Base-by-base conservation (phyloP, 2,797 vertebrate genomes). In the Gymnoscopelus microlampas region DNA sequence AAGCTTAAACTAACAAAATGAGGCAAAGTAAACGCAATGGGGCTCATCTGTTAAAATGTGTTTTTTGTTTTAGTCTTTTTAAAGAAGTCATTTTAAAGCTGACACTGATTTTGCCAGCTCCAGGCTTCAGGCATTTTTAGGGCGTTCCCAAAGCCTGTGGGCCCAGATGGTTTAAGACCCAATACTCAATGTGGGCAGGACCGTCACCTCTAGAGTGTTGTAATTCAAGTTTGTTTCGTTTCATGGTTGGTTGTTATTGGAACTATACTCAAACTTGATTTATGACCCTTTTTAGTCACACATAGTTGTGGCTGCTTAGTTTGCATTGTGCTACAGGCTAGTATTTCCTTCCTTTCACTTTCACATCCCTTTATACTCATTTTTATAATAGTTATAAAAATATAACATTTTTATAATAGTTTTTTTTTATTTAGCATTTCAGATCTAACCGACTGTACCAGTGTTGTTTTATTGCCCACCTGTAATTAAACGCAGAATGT, bases 261-360 rank as follows among this genome's bases (percentile, higher is more conserved):
- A 51, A 44, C 35, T 39, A 50, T 50, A 58, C 47, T 50, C 47
- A 39, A 7, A 23, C 56, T 60, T 73, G 63, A 83, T 78, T 76
- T 70, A 59, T 7, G 2, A 50, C 26, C 65, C 3, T 23, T 63
- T 60, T 66, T 76, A 10, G 39, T 44, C 47, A 3, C 6, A 29
- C 8, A 29, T 76, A 66, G 55, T 79, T 83, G 76, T 70, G 77
- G 68, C 68, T 62, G 7, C 29, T 51, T 51, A 63, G 13, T 61
- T 67, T 29, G 72, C 66, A 51, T 67, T 71, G 44, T 73, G 56
- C 73, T 53, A 48, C 39, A 56, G 66, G 49, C 64, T 35, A 54
- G 0, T 47, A 57, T 66, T 55, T 53, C 7, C 26, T 14, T 29
- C 5, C n/a, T 29, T 51, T 48, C 0, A 3, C 7, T 14, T 5